Evolutionary conservation across 2,113 vertebrate genomes (phyloP), one percentile per base, ranked within the genome.

Genomic region (Sceloporus undulatus): DNA sequence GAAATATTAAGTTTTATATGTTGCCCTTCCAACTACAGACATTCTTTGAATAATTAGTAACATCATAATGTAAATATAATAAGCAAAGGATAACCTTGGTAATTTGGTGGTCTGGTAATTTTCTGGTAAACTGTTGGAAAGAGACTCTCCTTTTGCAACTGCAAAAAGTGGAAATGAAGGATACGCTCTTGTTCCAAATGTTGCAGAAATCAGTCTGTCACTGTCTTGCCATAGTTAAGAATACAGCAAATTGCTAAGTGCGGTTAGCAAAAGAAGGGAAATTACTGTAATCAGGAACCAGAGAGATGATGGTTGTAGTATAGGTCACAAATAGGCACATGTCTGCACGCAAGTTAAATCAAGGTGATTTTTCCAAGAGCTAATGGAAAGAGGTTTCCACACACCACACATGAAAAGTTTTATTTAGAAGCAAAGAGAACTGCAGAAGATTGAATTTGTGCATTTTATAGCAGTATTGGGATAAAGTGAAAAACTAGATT

Each of bases 401-500:
- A 27, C 29, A 56, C 19, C 34, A 29, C 52, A 74, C 82, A 21
- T n/a, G 19, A 62, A 81, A 42, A n/a, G 3, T 38, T 74, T 34
- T 80, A 73, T 80, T 42, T 71, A 29, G 6, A 21, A 42, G 23
- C 18, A 59, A 74, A 59, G 7, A 73, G n/a, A 27, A 29, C 76
- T 54, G 90, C 52, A 68, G 48, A 21, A 80, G 79, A 66, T 79
- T 92, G 48, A 3, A 54, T 1, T 90, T 77, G 79, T 90, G 81
- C 34, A 74, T 29, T 87, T 78, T 56, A 82, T 79, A 88, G 85
- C 21, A 76, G 78, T 21, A 85, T 90, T 25, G 85, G 78, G 81
- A 34, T 87, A 87, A 90, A 92, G 84, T 82, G 91, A 87, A 88
- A 88, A 86, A 88, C 91, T 0, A 80, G 70, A 89, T 29, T 70